Evolutionary conservation across 2,113 vertebrate genomes (phyloP), one percentile per base, ranked within the genome.

Genomic region (Amblyopsis rosae): DNA sequence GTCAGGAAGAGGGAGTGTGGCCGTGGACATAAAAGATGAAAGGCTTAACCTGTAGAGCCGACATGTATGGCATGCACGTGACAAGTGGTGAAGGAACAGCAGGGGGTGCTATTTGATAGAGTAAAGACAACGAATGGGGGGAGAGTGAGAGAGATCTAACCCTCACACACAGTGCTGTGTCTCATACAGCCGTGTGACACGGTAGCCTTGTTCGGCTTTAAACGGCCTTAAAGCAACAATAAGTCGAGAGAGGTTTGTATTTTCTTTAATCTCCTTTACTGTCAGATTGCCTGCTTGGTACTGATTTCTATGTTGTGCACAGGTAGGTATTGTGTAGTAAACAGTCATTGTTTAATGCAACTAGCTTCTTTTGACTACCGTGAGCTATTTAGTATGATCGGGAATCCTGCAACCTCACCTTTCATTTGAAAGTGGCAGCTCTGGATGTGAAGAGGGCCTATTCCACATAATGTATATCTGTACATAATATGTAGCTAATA

Each of bases 241-340:
- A 60, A 70, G 74, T 78, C 58, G 75, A 65, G 66, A 72, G 64
- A 86, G 84, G 88, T 87, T 84, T 67, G 68, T 68, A 76, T 66
- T 80, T 66, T 26, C 26, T 9, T 12, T 16, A 54, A 32, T 0
- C 59, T 35, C 46, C 57, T 32, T 62, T 80, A 62, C 69, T 1
- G 0, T 7, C 35, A 60, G 35, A 12, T 63, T 60, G 77, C 77
- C 53, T 51, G 75, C 48, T 62, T 12, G 59, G 7, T 13, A 12
- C 6, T 15, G 12, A 61, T 60, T 65, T 67, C 13, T 4, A 60
- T 69, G 1, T 58, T 12, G 2, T 41, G 35, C 7, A 6, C 35
- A 41, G 35, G 7, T 5, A 41, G 35, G 35, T 6, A 41, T 41
- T 41, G 35, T 41, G 35, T 41, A 41, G 35, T 6, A 41, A 41